Conservation (phyloP, 2,113 vertebrate genomes). For the Speoplatyrhinus poulsoni region DNA sequence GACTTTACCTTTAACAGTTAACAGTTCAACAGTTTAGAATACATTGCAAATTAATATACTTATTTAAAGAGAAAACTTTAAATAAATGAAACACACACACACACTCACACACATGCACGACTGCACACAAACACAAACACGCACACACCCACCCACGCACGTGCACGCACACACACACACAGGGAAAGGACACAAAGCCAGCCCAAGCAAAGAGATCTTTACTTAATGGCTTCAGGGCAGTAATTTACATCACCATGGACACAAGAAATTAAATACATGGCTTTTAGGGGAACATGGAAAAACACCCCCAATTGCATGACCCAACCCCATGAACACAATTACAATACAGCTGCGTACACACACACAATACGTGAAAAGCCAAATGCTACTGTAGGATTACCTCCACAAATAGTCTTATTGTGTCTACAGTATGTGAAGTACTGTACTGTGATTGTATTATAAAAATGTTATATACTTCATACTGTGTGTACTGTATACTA, state of each 20-base stretch:
- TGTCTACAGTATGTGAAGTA: not conserved
- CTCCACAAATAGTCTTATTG: too few species aligned
- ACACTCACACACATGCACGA: not conserved
- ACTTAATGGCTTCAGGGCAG: conserved; percentile 22
- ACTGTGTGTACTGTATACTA: too few species aligned
- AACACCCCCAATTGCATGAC: not conserved
- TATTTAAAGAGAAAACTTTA: too few species aligned
- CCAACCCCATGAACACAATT: conserved; percentile 9
- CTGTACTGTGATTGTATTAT: not conserved
- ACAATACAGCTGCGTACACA: not conserved
- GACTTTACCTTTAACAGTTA: too few species aligned
- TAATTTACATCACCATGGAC: conserved; percentile 61
- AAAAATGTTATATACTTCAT: not conserved
- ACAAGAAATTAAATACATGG: conserved; percentile 56
- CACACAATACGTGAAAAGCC: not conserved
- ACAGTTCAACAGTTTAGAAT: too few species aligned
- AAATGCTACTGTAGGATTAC: too few species aligned
- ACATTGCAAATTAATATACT: too few species aligned
- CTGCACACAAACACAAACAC: not conserved
- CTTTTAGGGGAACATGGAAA: conserved; percentile 34
- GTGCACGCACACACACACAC: not conserved
- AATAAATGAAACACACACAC: not conserved
- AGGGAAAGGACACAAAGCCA: conserved; percentile 7
- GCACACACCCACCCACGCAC: conserved; percentile 10
- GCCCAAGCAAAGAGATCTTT: conserved; percentile 21